phyloP scores from a whole-genome alignment of 64 coral and sea anemone genomes.

The Hydrozoanthus tunicans region DNA sequence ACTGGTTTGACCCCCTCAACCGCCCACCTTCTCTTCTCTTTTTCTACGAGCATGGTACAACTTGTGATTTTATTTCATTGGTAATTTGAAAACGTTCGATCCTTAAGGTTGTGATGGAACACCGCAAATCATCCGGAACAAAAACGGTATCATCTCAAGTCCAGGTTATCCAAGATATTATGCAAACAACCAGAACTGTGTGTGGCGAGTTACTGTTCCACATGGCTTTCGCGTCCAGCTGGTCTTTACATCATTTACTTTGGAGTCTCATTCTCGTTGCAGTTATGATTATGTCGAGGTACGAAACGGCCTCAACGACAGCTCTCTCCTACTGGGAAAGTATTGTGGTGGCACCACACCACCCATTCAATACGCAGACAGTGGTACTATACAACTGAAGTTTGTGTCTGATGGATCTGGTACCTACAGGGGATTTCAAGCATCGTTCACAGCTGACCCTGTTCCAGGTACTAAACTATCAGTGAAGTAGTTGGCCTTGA shows the following conservation, averaged over 20 bases:
- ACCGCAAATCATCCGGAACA: too few relatives aligned
- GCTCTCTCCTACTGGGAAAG: conserved; percentile 42
- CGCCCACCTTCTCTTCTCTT: too few relatives aligned
- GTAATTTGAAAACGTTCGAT: too few relatives aligned
- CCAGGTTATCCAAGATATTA: conserved; percentile 65
- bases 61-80: too few relatives aligned
- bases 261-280: conserved; percentile 64
- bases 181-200: conserved; percentile 45
- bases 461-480: too few relatives aligned
- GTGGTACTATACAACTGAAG: conserved; percentile 51
- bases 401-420: conserved; percentile 69
- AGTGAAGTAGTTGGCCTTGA: too few relatives aligned
- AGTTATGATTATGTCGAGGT: conserved; percentile 67
- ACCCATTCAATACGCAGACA: not conserved
- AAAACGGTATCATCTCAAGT: not conserved
- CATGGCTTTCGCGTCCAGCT: conserved; percentile 24
- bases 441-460: not conserved
- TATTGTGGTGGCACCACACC: too few relatives aligned
- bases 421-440: conserved; percentile 47
- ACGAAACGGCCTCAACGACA: conserved; percentile 44
- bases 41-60: too few relatives aligned
- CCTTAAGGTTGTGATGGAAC: too few relatives aligned
- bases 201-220: conserved; percentile 58
- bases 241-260: conserved; percentile 59
- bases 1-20: too few relatives aligned